Percentiles rank a stretch among this genome's conserved stretches.
These are phyloP conservation scores for Pomacea canaliculata DNA, from an alignment of 2,888 invertebrate species.

Conservation along the genomic window DNA sequence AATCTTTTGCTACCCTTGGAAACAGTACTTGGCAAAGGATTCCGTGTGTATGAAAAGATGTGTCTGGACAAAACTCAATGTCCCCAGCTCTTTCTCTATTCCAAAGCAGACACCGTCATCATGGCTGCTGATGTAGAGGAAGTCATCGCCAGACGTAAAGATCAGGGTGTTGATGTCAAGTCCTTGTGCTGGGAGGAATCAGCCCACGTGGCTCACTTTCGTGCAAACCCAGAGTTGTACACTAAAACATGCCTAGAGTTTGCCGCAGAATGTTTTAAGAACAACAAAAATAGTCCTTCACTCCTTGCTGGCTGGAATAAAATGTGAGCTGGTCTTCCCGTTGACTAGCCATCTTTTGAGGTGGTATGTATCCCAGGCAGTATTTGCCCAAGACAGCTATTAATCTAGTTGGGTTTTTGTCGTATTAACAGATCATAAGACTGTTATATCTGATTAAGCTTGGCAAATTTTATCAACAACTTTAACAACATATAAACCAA, in stretches of 20 bases:
- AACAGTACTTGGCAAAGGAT: constrained; percentile 33
- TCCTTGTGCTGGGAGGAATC: constrained; percentile 79
- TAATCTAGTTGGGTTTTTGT: too few species aligned
- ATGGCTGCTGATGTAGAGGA: constrained; percentile 78
- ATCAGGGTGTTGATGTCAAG: constrained; percentile 76
- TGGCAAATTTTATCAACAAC: too few species aligned
- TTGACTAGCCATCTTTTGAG: too few species aligned
- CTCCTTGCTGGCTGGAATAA: too few species aligned
- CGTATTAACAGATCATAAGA: too few species aligned
- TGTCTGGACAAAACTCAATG: constrained; percentile 75
- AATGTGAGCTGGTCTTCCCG: too few species aligned
- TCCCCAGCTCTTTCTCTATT: constrained; percentile 82
- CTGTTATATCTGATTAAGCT: too few species aligned
- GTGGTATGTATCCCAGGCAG: too few species aligned
- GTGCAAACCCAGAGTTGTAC: constrained; percentile 73
- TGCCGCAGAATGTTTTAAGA: constrained; percentile 37
- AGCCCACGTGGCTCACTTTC: constrained; percentile 81
- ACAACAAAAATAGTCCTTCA: neutral
- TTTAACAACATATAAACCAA: too few species aligned
- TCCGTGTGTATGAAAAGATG: constrained; percentile 50
- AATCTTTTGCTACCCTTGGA: constrained; percentile 27
- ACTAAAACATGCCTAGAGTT: constrained; percentile 55
- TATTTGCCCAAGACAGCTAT: too few species aligned
- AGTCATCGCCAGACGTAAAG: constrained; percentile 74
- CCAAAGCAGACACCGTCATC: constrained; percentile 79